Percentiles rank a stretch among this genome's conserved stretches.
Evolutionary conservation across 2,797 vertebrate genomes (phyloP).

Genomic region (Cyclopterus lumpus): DNA sequence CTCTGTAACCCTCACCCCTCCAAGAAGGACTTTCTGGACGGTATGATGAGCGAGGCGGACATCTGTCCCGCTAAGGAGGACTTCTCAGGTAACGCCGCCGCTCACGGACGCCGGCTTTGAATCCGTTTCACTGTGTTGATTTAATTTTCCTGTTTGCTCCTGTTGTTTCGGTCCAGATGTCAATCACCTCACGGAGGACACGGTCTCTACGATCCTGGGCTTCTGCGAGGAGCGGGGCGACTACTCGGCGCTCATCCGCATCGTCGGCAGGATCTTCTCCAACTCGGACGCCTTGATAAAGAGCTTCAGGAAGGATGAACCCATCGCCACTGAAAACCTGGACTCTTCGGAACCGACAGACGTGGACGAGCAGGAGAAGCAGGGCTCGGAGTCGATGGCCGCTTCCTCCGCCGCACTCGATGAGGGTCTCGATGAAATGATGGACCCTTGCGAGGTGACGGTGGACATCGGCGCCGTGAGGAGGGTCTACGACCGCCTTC

Average conservation of each 20-base stretch:
- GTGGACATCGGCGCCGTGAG: constrained; percentile 93
- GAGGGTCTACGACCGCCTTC: constrained; percentile 91
- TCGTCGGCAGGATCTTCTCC: constrained; percentile 94
- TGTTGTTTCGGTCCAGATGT: constrained; percentile 85
- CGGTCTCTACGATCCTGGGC: constrained; percentile 91
- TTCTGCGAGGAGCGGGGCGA: constrained; percentile 91
- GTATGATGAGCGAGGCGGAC: constrained; percentile 88
- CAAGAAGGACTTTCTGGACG: constrained; percentile 90
- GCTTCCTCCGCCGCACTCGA: constrained; percentile 83
- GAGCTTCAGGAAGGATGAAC: constrained; percentile 92
- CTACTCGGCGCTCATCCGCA: constrained; percentile 91
- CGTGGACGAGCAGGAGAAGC: constrained; percentile 85
- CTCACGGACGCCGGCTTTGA: background rate
- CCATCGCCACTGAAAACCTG: constrained; percentile 85
- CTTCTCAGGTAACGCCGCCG: constrained; percentile 89
- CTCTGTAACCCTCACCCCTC: constrained; percentile 96
- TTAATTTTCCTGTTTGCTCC: background rate
- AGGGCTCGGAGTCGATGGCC: constrained; percentile 80
- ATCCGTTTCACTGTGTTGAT: background rate
- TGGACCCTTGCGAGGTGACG: constrained; percentile 87
- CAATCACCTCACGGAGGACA: constrained; percentile 92
- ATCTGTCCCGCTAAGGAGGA: constrained; percentile 84
- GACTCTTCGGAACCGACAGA: constrained; percentile 89
- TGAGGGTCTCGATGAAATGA: constrained; percentile 81
- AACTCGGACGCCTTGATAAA: constrained; percentile 92